Evolutionary conservation across 2,888 invertebrate species (phyloP), one percentile per base, ranked within the genome.

Genomic region (Kuschelorhynchus macadamiae): DNA sequence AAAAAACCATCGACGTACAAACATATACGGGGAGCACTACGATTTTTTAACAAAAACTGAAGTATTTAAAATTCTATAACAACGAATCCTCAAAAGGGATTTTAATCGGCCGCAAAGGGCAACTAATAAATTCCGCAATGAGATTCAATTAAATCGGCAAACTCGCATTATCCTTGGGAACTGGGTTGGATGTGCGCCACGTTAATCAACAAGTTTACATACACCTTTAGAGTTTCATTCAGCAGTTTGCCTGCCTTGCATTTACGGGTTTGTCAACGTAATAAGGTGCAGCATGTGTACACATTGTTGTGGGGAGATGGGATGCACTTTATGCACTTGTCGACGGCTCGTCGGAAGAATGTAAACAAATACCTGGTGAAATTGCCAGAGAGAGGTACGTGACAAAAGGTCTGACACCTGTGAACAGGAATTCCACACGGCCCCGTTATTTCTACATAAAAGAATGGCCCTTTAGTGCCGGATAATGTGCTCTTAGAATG

Each of bases 301-400:
- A 57, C 56, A 57, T 57, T 57, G 56, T 56, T 56, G 56, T 46
- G 46, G 56, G 44, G 46, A 57, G 44, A 57, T 57, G 56, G 18
- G 33, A 57, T 57, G 56, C 56, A 57, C 56, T 57, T 46, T 57
- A 57, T 57, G 56, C 56, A 57, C 56, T 57, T 57, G 56, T 57
- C 56, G 56, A 21, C 56, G 17, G 44, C 56, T 46, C 33, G n/a
- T n/a, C n/a, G 44, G 44, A 57, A 57, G 56, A 57, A 57, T 57
- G 56, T 57, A 57, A 57, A 57, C 56, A 57, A 57, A 57, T 57
- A 57, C 56, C 56, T 57, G 56, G 56, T 33, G 56, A 57, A 57
- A 57, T 57, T 57, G 56, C 56, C 55, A 46, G 46, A 57, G 56
- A 46, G 46, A 57, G 56, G 46, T 57, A 44, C 56, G 56, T 57